phyloP scores from a whole-genome alignment of 2,888 invertebrate species.

The Melipona beecheii region DNA sequence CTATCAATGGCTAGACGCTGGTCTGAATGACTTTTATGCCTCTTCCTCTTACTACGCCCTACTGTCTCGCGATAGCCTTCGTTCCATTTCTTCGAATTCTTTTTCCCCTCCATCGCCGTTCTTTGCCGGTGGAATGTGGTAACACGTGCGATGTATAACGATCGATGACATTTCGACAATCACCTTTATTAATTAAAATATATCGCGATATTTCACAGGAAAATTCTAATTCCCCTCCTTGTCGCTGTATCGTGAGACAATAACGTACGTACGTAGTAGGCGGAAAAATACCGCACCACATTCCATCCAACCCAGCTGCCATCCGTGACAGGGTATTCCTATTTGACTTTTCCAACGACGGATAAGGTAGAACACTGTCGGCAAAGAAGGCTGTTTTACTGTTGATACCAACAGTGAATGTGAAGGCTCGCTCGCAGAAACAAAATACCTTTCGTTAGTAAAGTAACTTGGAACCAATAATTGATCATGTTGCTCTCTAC shows the following conservation, averaged over 20 bases:
- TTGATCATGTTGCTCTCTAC: not conserved
- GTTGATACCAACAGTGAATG: not conserved
- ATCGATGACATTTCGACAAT: not conserved
- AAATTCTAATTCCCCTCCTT: not conserved
- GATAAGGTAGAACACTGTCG: not conserved
- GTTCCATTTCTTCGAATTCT: conserved; percentile 28
- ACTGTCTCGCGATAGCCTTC: conserved; percentile 69
- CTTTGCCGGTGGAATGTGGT: not conserved
- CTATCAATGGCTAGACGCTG: conserved; percentile 81
- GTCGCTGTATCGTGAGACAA: not conserved
- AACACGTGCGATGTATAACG: too few species aligned
- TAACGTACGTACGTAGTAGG: not conserved
- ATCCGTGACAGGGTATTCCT: not conserved
- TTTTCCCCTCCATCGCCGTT: not conserved
- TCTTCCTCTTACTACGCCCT: conserved; percentile 76
- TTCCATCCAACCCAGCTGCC: not conserved
- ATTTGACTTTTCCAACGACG: not conserved
- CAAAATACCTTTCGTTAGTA: too few species aligned
- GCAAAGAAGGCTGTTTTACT: not conserved
- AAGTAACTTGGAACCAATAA: too few species aligned
- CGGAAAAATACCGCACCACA: not conserved
- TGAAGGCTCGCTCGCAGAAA: too few species aligned
- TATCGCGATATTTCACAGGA: not conserved
- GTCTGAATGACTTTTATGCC: conserved; percentile 78
- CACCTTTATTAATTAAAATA: not conserved